These are phyloP conservation scores for Erpornis zantholeuca DNA, from an alignment of 2,113 vertebrate species.

Conservation along the genomic window DNA sequence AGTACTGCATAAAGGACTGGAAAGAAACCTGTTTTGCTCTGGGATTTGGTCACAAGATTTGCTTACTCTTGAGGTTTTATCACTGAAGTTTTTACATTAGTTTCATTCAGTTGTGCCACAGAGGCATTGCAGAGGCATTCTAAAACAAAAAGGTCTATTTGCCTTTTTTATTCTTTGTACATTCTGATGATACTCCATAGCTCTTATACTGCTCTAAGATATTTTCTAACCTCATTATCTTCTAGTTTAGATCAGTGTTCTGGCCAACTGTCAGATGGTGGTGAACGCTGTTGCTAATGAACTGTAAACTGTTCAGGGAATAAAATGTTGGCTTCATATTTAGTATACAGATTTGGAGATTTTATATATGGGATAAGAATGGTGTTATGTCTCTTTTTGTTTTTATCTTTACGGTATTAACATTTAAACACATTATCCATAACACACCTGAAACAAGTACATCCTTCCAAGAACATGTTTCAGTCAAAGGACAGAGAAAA, in stretches of 20 bases:
- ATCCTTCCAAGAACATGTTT: not conserved
- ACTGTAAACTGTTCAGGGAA: constrained; percentile 43
- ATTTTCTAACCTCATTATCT: constrained; percentile 58
- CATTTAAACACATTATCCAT: not conserved
- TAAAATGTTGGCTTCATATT: constrained; percentile 38
- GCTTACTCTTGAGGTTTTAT: not conserved
- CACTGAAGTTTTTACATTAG: not conserved
- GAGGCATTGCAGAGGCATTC: not conserved
- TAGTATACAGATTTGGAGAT: not conserved
- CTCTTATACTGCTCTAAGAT: constrained; percentile 26
- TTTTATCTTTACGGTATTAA: not conserved
- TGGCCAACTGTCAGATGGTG: constrained; percentile 48
- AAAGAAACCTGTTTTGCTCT: not conserved
- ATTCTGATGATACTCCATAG: constrained; percentile 17
- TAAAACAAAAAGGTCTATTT: not conserved
- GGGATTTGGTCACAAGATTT: not conserved
- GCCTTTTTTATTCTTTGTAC: not conserved
- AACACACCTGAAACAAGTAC: not conserved
- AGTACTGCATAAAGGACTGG: not conserved
- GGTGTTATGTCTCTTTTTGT: not conserved
- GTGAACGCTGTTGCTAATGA: constrained; percentile 42
- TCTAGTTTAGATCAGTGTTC: constrained; percentile 37
- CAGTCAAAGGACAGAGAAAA: not conserved
- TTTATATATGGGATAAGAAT: not conserved
- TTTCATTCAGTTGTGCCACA: not conserved